phyloP scores from a whole-genome alignment of 2,888 invertebrate species.

The Habrosyne pyritoides region DNA sequence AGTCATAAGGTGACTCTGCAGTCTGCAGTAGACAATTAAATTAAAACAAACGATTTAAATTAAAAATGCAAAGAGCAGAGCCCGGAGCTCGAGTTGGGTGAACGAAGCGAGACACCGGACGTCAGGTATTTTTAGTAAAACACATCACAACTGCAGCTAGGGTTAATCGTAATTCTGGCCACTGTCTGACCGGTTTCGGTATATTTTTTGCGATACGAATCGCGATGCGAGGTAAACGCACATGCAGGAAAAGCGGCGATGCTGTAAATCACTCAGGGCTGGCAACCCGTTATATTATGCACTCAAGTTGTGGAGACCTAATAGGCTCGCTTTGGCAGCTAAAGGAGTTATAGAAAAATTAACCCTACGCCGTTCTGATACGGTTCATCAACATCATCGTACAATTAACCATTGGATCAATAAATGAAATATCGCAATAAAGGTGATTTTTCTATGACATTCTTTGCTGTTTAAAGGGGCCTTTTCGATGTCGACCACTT shows the following conservation, averaged over 20 bases:
- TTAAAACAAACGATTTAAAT: constrained; percentile 22
- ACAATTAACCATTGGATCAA: too few relatives aligned
- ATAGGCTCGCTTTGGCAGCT: too few relatives aligned
- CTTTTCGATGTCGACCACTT: too few relatives aligned
- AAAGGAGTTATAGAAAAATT: too few relatives aligned
- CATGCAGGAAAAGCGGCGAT: constrained; percentile 44
- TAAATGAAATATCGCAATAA: too few relatives aligned
- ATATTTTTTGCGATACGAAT: constrained; percentile 48
- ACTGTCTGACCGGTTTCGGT: constrained; percentile 66
- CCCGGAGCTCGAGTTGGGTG: constrained; percentile 12
- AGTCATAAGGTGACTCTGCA: constrained; percentile 28
- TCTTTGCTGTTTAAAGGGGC: too few relatives aligned
- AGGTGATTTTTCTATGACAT: too few relatives aligned
- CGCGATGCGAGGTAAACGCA: constrained; percentile 51
- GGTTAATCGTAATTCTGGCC: constrained; percentile 74
- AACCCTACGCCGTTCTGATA: too few relatives aligned
- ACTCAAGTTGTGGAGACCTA: too few relatives aligned
- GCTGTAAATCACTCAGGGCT: constrained; percentile 47
- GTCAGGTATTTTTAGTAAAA: constrained; percentile 62
- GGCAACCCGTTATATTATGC: constrained; percentile 19
- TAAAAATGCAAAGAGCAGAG: constrained; percentile 19
- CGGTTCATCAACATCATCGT: too few relatives aligned
- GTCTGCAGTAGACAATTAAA: constrained; percentile 30
- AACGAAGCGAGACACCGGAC: constrained; percentile 15
- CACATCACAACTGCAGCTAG: constrained; percentile 59